These are phyloP conservation scores for Pelobates cultripes DNA, from an alignment of 2,797 vertebrate genomes.

Conservation along the genomic window DNA sequence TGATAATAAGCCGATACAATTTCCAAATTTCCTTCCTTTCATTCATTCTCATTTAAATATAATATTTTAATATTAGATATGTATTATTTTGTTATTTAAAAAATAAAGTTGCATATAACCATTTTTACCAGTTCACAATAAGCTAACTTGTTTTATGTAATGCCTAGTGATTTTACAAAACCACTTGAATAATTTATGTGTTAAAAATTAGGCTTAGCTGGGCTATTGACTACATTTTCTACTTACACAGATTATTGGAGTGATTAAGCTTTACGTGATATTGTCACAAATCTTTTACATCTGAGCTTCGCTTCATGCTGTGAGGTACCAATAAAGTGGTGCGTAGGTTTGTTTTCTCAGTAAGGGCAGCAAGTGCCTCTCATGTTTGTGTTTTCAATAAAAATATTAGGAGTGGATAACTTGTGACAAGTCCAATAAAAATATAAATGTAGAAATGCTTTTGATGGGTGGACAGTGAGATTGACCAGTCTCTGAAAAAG, in stretches of 20 bases:
- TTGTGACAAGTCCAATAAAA: slow-evolving; percentile 49
- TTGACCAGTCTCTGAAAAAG: slow-evolving; percentile 20
- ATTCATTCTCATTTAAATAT: too few species aligned
- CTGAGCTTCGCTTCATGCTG: slow-evolving; percentile 12
- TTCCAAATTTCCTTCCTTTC: too few species aligned
- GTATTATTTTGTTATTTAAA: too few species aligned
- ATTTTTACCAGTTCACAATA: not conserved
- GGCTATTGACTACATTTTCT: not conserved
- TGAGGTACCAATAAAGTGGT: slow-evolving; percentile 17
- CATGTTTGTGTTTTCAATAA: slow-evolving; percentile 40
- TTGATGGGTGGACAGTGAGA: slow-evolving; percentile 27
- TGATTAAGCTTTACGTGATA: slow-evolving; percentile 6
- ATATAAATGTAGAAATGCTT: slow-evolving; percentile 38
- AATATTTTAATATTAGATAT: too few species aligned
- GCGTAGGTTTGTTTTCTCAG: slow-evolving; percentile 20
- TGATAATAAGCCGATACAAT: too few species aligned
- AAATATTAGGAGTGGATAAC: slow-evolving; percentile 44
- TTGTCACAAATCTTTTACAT: slow-evolving; percentile 3
- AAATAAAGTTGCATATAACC: too few species aligned
- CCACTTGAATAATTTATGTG: not conserved
- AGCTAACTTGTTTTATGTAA: not conserved
- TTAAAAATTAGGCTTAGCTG: not conserved
- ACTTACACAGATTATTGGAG: not conserved
- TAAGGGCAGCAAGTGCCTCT: slow-evolving; percentile 11
- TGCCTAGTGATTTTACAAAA: not conserved